Percentiles rank a stretch among this genome's conserved stretches.
Evolutionary conservation across 1,140 invertebrate species (phyloP).

Genomic region (Drosophila quadrilineata): DNA sequence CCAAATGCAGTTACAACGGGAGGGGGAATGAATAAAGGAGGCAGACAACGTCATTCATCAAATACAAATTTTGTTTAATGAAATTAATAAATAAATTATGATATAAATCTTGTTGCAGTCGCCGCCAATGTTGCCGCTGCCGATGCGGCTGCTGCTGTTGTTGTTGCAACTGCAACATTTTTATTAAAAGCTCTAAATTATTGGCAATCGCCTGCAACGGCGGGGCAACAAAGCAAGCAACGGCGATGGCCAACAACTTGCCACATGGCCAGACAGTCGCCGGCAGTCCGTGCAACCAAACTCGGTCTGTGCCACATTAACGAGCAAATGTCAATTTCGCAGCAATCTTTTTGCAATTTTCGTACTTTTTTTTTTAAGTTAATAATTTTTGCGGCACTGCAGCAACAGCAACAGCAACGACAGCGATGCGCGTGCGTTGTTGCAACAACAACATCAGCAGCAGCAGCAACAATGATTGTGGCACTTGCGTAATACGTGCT

Average conservation of each 20-base stretch:
- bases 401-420: conserved; percentile 21
- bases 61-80: conserved; percentile 75
- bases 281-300: conserved; percentile 28
- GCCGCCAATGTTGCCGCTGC: conserved; percentile 23
- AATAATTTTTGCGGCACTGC: conserved; percentile 66
- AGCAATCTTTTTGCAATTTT: conserved; percentile 73
- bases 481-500: conserved; percentile 59
- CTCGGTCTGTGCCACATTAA: conserved; percentile 52
- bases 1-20: conserved; percentile 24
- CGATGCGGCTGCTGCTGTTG: conserved; percentile 8
- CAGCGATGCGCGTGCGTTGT: conserved; percentile 21
- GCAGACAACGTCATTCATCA: conserved; percentile 70
- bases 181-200: conserved; percentile 79
- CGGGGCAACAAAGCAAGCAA: conserved; percentile 60
- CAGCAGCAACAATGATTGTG: conserved; percentile 31
- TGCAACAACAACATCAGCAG: conserved; percentile 7
- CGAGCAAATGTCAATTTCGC: conserved; percentile 76
- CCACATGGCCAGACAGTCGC: conserved; percentile 14
- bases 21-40: conserved; percentile 23
- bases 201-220: conserved; percentile 70
- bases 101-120: conserved; percentile 69
- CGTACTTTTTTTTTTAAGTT: conserved; percentile 63
- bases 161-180: conserved; percentile 59
- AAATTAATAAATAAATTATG: conserved; percentile 80
- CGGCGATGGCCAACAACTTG: conserved; percentile 48